These are phyloP conservation scores for Amblyteles armatorius DNA, from an alignment of 2,888 invertebrate species.

Conservation along the genomic window DNA sequence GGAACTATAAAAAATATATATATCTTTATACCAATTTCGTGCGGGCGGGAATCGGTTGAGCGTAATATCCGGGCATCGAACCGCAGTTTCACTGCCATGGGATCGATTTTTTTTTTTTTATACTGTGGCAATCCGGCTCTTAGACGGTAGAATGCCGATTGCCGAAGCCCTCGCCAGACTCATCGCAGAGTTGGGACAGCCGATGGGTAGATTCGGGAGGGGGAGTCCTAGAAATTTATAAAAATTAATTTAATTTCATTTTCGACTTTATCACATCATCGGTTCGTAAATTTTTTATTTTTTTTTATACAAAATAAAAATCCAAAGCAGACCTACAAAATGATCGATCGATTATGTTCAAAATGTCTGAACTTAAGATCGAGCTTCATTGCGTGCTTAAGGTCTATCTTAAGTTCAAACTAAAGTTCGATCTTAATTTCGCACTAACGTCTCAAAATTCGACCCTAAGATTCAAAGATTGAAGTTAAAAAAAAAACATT, in stretches of 20 bases:
- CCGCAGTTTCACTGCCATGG: background rate
- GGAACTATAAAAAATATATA: conserved; percentile 12
- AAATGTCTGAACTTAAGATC: too few relatives aligned
- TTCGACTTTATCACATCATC: too few relatives aligned
- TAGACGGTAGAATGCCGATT: background rate
- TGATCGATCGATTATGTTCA: too few relatives aligned
- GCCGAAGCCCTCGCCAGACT: background rate
- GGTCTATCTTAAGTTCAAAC: too few relatives aligned
- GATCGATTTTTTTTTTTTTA: background rate
- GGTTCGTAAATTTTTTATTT: too few relatives aligned
- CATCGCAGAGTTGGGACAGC: background rate
- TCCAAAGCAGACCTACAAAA: too few relatives aligned
- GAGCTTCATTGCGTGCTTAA: too few relatives aligned
- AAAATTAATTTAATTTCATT: background rate
- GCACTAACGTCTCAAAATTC: too few relatives aligned
- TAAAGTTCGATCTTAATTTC: too few relatives aligned
- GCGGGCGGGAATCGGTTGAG: background rate
- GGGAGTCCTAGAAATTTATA: background rate
- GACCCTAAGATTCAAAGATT: too few relatives aligned
- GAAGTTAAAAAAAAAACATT: too few relatives aligned
- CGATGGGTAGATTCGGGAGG: background rate
- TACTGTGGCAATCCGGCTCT: background rate
- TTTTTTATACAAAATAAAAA: too few relatives aligned
- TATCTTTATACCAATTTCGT: conserved; percentile 17
- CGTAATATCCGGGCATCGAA: background rate